phyloP scores from a whole-genome alignment of 2,113 vertebrate species.

The Synchiropus splendidus region DNA sequence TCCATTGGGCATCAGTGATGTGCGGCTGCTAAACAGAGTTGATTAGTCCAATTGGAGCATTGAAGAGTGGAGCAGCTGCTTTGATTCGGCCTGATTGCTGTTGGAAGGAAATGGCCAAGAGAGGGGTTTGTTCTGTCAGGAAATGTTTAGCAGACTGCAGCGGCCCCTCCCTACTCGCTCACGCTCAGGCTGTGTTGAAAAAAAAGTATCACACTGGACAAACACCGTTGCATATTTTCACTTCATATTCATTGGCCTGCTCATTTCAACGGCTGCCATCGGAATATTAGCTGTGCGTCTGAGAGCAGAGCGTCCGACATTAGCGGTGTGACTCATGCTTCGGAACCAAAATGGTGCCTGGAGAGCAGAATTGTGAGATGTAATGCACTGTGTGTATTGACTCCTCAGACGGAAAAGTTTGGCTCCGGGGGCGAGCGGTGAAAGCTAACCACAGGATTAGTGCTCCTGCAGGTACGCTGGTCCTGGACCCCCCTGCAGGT shows the following conservation, averaged over 20 bases:
- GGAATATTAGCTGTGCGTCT: conserved; percentile 47
- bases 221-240: conserved; percentile 44
- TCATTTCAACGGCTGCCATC: conserved; percentile 40
- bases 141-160: conserved; percentile 60
- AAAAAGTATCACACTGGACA: conserved; percentile 13
- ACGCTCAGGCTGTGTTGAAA: conserved; percentile 12
- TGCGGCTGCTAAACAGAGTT: conserved; percentile 59
- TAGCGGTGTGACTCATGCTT: conserved; percentile 29
- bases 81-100: conserved; percentile 68
- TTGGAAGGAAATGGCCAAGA: conserved; percentile 57
- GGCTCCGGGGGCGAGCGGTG: conserved; percentile 19
- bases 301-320: conserved; percentile 37
- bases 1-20: background rate
- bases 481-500: background rate
- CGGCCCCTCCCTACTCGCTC: conserved; percentile 28
- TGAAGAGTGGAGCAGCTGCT: conserved; percentile 64
- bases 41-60: conserved; percentile 65
- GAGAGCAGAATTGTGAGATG: conserved; percentile 1
- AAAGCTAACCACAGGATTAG: background rate
- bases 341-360: conserved; percentile 25
- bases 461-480: conserved; percentile 49
- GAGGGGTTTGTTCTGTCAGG: conserved; percentile 65
- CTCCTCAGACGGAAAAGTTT: conserved; percentile 38
- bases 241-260: conserved; percentile 24
- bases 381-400: conserved; percentile 2